phyloP scores from a whole-genome alignment of 1,140 invertebrate genomes.

The Helicoverpa zea region DNA sequence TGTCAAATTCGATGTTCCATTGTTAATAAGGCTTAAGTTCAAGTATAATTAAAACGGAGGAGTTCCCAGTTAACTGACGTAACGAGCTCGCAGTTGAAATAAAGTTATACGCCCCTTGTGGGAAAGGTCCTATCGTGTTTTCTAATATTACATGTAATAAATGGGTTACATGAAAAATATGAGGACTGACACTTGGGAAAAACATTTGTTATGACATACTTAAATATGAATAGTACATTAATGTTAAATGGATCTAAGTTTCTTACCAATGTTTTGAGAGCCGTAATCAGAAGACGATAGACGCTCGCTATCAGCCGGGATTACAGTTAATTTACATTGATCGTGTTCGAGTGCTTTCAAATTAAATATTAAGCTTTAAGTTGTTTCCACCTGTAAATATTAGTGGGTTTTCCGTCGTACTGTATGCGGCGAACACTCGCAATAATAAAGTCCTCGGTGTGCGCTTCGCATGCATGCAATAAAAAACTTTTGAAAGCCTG shows the following conservation, averaged over 20 bases:
- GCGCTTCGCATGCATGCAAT: conserved; percentile 40
- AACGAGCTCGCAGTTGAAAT: conserved; percentile 31
- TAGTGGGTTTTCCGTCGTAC: not conserved
- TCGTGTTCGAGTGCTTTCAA: not conserved
- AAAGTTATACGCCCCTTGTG: conserved; percentile 22
- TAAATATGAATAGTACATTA: not conserved
- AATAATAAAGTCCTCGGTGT: conserved; percentile 22
- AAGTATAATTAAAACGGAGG: conserved; percentile 52
- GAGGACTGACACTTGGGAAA: not conserved
- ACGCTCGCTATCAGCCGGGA: not conserved
- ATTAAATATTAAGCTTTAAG: conserved; percentile 19
- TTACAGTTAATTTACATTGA: not conserved
- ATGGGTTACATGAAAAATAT: conserved; percentile 1
- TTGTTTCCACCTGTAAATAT: conserved; percentile 30
- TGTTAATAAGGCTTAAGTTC: conserved; percentile 55
- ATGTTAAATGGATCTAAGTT: not conserved
- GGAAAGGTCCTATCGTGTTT: conserved; percentile 8
- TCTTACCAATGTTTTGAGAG: not conserved
- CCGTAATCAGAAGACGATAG: not conserved
- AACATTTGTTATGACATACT: not conserved
- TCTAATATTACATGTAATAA: not conserved
- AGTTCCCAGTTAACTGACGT: conserved; percentile 43
- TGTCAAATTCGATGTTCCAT: conserved; percentile 65
- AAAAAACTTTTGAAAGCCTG: conserved; percentile 37
- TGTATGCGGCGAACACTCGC: not conserved